Base-by-base conservation (phyloP, 2,113 vertebrate genomes). In the Terrapene triunguis region DNA sequence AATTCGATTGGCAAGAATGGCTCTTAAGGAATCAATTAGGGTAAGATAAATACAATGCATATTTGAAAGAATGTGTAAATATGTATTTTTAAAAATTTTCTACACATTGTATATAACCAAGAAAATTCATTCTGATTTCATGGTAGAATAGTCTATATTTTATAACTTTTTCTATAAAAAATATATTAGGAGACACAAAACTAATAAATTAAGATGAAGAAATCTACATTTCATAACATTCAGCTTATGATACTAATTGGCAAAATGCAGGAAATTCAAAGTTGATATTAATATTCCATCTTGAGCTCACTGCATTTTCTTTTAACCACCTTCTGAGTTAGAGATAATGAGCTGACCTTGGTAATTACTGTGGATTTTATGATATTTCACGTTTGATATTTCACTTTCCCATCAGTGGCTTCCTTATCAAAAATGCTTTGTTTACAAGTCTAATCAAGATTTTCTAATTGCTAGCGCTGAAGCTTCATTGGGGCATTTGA, bases 261-360 rank as follows among this genome's bases (percentile, higher is more conserved):
- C 74, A 96, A 82, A 96, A 91, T 51, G 12, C 24, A 89, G 13
- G n/a, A 32, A 85, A 87, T 96, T 95, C 87, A 93, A 96, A 90
- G 89, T 59, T 78, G 93, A 38, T 80, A 84, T 95, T 94, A 96
- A 96, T 95, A 96, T 97, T 96, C 96, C 22, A 92, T 96, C 59
- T 90, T 87, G 87, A 91, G 22, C 82, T 95, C 93, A 65, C 89
- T 94, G 48, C n/a, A 79, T 93, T 96, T 97, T 95, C 84, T 93
- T 95, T 91, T 93, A 97, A 84, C 82, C 94, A 74, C 44, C 59
- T 89, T 92, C 85, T 95, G 91, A 97, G 83, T 94, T 93, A 92
- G 50, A 90, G 89, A 96, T 97, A 97, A 96, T 95, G 95, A 97
- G 90, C 78, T 95, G 95, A 95, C 92, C 91, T 95, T 86, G 57